Percentiles rank a stretch among this genome's conserved stretches.
Evolutionary conservation across 2,797 vertebrate genomes (phyloP).

Genomic region (Nothura maculosa): DNA sequence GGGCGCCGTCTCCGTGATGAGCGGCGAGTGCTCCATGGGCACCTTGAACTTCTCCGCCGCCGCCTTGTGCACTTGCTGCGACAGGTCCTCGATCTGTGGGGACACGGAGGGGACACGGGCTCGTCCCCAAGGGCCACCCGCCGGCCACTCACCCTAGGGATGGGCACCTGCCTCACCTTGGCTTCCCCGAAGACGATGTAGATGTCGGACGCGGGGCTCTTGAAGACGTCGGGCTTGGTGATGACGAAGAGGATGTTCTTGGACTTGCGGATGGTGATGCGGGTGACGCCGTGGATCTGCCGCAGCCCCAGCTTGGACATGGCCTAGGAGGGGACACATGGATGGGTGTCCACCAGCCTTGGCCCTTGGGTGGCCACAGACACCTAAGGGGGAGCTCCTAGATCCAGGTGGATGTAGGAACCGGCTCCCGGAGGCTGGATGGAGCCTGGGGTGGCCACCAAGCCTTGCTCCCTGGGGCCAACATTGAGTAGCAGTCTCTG

Average conservation of each 20-base stretch:
- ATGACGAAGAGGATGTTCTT: slow-evolving; percentile 99
- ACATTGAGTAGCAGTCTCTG: no score
- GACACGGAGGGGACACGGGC: not conserved
- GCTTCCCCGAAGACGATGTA: slow-evolving; percentile 98
- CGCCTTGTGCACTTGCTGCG: slow-evolving; percentile 97
- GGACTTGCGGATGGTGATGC: slow-evolving; percentile 98
- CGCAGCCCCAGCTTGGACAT: slow-evolving; percentile 97
- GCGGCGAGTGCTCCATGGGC: slow-evolving; percentile 89
- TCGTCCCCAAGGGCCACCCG: fast-evolving
- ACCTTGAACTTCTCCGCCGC: slow-evolving; percentile 98
- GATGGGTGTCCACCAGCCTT: not conserved
- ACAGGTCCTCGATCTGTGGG: slow-evolving; percentile 94
- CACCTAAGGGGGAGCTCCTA: not conserved
- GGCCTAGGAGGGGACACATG: slow-evolving; percentile 79
- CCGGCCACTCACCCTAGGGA: no score
- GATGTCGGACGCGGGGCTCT: slow-evolving; percentile 96
- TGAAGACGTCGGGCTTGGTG: slow-evolving; percentile 96
- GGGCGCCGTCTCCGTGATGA: slow-evolving; percentile 87
- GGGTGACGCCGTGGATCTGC: slow-evolving; percentile 95
- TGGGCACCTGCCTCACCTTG: slow-evolving; percentile 80
- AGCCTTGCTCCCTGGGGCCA: fast-evolving
- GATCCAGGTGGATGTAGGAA: not conserved
- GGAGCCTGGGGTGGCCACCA: not conserved
- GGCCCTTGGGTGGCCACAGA: no score
- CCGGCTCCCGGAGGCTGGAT: not conserved